Conservation (phyloP, 1,140 invertebrate species). For the Octopus sinensis region DNA sequence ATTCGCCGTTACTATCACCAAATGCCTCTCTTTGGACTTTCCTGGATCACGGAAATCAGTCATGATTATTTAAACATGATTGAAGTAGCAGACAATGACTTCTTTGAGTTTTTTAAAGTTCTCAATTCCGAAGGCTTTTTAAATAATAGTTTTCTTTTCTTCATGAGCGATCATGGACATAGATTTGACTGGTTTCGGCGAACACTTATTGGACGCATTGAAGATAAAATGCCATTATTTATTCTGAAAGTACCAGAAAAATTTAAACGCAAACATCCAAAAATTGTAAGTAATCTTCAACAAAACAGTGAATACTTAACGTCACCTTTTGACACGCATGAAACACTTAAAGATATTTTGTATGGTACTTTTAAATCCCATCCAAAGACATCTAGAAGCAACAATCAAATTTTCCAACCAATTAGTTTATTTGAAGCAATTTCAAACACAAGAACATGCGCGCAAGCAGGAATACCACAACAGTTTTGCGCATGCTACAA, state of each 20-base stretch:
- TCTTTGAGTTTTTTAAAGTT: slow-evolving; percentile 33
- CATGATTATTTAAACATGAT: slow-evolving; percentile 24
- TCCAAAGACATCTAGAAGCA: background rate
- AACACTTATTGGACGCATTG: slow-evolving; percentile 25
- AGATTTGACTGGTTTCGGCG: slow-evolving; percentile 21
- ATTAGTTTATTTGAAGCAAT: background rate
- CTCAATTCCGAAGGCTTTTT: slow-evolving; percentile 25
- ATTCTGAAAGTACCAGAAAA: slow-evolving; percentile 21
- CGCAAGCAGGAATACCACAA: slow-evolving; percentile 4
- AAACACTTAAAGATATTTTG: slow-evolving; percentile 23
- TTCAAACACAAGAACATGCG: background rate
- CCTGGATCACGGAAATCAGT: slow-evolving; percentile 25
- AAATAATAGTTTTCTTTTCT: slow-evolving; percentile 21
- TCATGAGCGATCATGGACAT: slow-evolving; percentile 29
- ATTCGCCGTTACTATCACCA: background rate
- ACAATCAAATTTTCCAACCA: background rate
- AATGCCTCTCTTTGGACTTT: slow-evolving; percentile 14
- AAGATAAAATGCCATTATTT: slow-evolving; percentile 29
- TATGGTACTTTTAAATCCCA: background rate
- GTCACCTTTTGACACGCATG: slow-evolving; percentile 23
- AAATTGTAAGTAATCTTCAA: slow-evolving; percentile 17
- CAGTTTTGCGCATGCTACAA: slow-evolving; percentile 8
- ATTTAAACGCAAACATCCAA: slow-evolving; percentile 19
- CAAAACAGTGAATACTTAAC: slow-evolving; percentile 20
- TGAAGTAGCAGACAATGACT: slow-evolving; percentile 30